These are phyloP conservation scores for Malachius bipustulatus DNA, from an alignment of 2,888 invertebrate species.

Conservation along the genomic window DNA sequence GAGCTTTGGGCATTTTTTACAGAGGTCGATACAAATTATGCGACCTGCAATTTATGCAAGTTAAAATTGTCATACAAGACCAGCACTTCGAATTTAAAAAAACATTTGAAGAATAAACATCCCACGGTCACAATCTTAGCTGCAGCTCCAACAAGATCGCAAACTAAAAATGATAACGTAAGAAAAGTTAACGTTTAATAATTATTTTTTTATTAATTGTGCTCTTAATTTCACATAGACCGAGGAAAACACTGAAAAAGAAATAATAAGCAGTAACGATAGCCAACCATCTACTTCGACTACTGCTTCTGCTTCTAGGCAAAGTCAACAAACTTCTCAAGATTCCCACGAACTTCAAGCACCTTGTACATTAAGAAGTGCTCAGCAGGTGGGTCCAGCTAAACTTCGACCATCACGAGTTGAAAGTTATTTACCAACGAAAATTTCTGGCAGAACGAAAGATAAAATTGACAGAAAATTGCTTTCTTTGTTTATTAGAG, in stretches of 20 bases:
- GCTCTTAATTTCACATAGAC: no score
- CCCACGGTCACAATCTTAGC: slow-evolving; percentile 4
- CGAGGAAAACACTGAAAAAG: background rate
- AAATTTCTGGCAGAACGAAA: slow-evolving; percentile 2
- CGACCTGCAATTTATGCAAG: slow-evolving; percentile 2
- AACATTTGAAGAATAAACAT: slow-evolving; percentile 3
- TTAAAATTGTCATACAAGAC: slow-evolving; percentile 5
- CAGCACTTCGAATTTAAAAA: slow-evolving; percentile 4
- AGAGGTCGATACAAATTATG: background rate
- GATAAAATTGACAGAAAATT: slow-evolving; percentile 5
- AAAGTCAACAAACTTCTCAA: background rate
- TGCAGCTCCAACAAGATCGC: no score
- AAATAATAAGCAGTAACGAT: background rate
- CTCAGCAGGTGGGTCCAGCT: background rate
- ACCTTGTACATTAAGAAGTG: background rate
- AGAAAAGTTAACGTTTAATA: no score
- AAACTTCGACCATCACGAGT: background rate
- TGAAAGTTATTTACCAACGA: background rate
- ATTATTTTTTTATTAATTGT: no score
- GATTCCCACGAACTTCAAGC: background rate
- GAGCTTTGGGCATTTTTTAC: slow-evolving; percentile 2
- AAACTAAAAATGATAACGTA: no score
- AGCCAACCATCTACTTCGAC: background rate
- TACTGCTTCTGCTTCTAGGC: background rate
- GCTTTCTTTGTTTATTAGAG: background rate